Evolutionary conservation across 2,797 vertebrate species (phyloP), one percentile per base, ranked within the genome.

Genomic region (Alectoris magna): DNA sequence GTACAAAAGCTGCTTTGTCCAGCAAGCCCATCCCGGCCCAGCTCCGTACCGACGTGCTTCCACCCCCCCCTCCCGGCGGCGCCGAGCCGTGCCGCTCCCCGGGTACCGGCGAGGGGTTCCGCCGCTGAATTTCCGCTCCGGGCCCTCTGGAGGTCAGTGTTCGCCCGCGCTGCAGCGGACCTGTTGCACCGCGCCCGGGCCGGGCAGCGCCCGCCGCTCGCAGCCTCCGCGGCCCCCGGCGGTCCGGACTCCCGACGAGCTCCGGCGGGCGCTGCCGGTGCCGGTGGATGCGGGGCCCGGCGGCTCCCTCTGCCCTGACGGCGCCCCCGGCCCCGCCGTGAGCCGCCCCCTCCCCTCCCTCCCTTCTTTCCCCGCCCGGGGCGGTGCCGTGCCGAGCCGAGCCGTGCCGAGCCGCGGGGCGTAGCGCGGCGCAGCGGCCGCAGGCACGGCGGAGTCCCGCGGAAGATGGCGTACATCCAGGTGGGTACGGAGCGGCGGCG

Each of bases 391-490:
- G n/a, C n/a, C n/a, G n/a, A n/a, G 59, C 59, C 59, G 58, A 38
- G 58, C 34, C 58, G 59, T 71, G 84, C 88, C 91, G 84, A 60
- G 23, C 76, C 43, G 78, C 72, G 91, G 85, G 67, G 77, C 68
- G 87, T 41, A 41, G 5, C 71, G 53, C 53, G 53, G 53, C 91
- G 93, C 86, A 63, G 41, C 82, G 93, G 97, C 97, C 96, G 96
- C 78, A 72, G 96, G 94, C 88, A 11, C 53, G 53, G 29, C 53
- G 29, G 53, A 31, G 29, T 29, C 53, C 53, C 29, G 53, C 29
- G 53, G 96, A 98, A 97, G 92, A 98, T 98, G 98, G 98, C 97
- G 95, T 98, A 98, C 89, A 97, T 97, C 96, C 98, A 98, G 98
- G 98, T 98, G 97, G 95, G 98, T 96, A 93, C 88, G 75, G 87